phyloP scores from a whole-genome alignment of 2,888 invertebrate genomes.

The Cordylochernes scorpioides region DNA sequence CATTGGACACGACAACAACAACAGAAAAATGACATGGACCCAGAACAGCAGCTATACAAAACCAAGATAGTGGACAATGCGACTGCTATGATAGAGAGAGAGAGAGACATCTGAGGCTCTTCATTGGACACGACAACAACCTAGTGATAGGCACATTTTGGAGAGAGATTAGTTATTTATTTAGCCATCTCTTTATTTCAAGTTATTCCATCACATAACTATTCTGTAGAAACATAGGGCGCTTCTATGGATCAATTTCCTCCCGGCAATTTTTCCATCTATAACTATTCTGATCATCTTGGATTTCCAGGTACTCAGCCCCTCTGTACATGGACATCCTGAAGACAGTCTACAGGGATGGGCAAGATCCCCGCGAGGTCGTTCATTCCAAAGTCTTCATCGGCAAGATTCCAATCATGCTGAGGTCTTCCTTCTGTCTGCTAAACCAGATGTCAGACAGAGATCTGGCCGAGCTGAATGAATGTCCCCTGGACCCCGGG shows the following conservation, averaged over 20 bases:
- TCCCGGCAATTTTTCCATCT: too few relatives aligned
- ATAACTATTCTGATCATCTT: too few relatives aligned
- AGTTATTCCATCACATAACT: background rate
- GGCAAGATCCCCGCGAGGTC: constrained; percentile 55
- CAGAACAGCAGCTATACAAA: too few relatives aligned
- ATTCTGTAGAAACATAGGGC: too few relatives aligned
- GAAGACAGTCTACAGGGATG: constrained; percentile 74
- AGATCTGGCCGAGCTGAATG: constrained; percentile 95
- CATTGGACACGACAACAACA: too few relatives aligned
- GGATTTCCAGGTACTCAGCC: constrained; percentile 41
- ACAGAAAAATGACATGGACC: too few relatives aligned
- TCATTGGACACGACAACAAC: too few relatives aligned
- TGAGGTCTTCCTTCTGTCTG: constrained; percentile 86
- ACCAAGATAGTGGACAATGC: too few relatives aligned
- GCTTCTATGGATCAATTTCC: too few relatives aligned
- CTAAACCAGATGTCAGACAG: constrained; percentile 82
- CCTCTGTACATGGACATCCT: constrained; percentile 96
- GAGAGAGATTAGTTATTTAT: background rate
- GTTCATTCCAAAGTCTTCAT: constrained; percentile 41
- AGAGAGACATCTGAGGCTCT: too few relatives aligned
- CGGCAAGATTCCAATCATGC: constrained; percentile 93
- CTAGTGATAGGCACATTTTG: background rate
- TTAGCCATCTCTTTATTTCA: background rate
- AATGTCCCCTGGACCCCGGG: constrained; percentile 95
- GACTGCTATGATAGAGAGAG: too few relatives aligned